Base-by-base conservation (phyloP, 2,888 invertebrate genomes). In the Chrysomela aeneicollis region DNA sequence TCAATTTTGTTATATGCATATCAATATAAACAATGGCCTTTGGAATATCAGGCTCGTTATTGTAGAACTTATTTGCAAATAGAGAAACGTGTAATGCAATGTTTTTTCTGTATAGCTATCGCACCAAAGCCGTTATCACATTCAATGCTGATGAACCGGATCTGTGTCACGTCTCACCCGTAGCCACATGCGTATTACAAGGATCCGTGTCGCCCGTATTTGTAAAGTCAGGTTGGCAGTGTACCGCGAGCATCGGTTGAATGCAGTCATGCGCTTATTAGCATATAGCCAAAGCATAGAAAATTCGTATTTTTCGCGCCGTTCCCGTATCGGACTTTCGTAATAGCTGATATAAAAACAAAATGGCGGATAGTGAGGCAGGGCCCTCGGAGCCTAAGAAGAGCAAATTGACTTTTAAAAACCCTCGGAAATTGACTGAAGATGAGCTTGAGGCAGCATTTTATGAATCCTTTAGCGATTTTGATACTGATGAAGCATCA, bases 361-460 rank as follows among this genome's bases (percentile, higher is more conserved):
- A 54, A 54, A 54, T 35, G 54, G 54, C 54, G 54, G 32, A 35
- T 37, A 55, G 55, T 55, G 55, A 15, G 55, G 55, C 55, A 55
- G 55, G 55, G 55, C n/a, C 50, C 50, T 19, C 50, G 9, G 50
- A 50, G 50, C 1, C 19, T 19, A 50, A 50, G 19, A 50, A 50
- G 6, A 50, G 50, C 8, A 50, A 50, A 19, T 50, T 19, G 50
- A 47, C 15, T 18, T 18, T 47, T 12, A 46, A 46, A 46, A 46
- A 46, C 46, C 46, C 46, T 46, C 46, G 46, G 6, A 46, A 46
- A 10, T 46, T 46, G 46, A 46, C 46, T 46, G 46, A 46, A 46
- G 46, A 46, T 46, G 46, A 46, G 46, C 46, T 46, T 46, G 10
- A 46, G 46, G 46, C 46, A 46, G 46, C 46, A 46, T 46, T 46